phyloP scores from a whole-genome alignment of 2,113 vertebrate species.

The Gymnorhina tibicen region DNA sequence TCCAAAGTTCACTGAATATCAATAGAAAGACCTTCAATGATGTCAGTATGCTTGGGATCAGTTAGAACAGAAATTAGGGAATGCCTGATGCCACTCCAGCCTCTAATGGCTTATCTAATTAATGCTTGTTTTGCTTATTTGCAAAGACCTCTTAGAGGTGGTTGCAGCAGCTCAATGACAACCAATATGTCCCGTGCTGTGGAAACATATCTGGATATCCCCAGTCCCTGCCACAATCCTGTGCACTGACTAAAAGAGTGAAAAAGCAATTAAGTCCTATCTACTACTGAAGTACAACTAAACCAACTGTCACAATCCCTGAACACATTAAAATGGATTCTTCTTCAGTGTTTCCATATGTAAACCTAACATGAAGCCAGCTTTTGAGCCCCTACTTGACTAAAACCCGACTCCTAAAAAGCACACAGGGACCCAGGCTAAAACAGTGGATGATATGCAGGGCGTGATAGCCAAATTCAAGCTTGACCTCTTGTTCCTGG shows the following conservation, averaged over 20 bases:
- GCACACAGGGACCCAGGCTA: neutral
- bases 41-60: neutral
- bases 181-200: neutral
- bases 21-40: neutral
- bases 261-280: neutral
- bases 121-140: neutral
- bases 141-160: neutral
- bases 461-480: neutral
- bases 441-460: neutral
- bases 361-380: neutral
- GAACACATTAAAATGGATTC: neutral
- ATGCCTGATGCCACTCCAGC: neutral
- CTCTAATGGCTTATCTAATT: neutral
- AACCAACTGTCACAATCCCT: neutral
- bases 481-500: neutral
- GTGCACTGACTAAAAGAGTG: neutral
- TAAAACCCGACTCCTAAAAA: neutral
- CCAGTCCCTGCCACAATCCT: neutral
- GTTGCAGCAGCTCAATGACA: neutral
- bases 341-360: neutral
- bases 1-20: neutral
- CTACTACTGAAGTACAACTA: neutral
- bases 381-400: neutral
- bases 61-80: neutral
- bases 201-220: neutral